phyloP scores from a whole-genome alignment of 2,797 vertebrate genomes.

The Macroramphosus scolopax region DNA sequence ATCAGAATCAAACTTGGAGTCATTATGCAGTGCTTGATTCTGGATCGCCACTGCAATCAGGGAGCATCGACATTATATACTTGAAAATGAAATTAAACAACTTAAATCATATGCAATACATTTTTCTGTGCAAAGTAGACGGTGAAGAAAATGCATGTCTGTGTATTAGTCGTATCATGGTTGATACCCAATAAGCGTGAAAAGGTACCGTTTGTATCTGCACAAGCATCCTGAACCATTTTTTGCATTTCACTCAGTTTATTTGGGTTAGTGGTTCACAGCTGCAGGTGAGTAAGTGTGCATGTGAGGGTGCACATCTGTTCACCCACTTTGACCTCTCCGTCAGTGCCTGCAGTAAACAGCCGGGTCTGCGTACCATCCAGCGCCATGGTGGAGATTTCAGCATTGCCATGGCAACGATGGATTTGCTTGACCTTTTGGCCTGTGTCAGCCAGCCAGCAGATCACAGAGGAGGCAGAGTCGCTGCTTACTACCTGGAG shows the following conservation, averaged over 20 bases:
- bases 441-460: slow-evolving; percentile 83
- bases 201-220: no score
- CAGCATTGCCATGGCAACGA: slow-evolving; percentile 82
- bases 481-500: slow-evolving; percentile 81
- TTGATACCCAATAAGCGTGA: no score
- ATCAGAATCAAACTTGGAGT: slow-evolving; percentile 13
- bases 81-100: no score
- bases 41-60: no score
- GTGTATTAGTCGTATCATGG: no score
- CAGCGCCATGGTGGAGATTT: slow-evolving; percentile 80
- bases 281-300: slow-evolving; percentile 2
- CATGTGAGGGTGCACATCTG: slow-evolving; percentile 1
- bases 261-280: slow-evolving; percentile 3
- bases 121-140: no score
- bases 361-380: slow-evolving; percentile 74
- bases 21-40: slow-evolving; percentile 17
- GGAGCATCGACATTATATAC: no score
- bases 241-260: slow-evolving; percentile 9
- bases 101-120: no score
- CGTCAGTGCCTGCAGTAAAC: slow-evolving; percentile 79
- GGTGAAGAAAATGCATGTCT: no score
- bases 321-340: slow-evolving; percentile 73
- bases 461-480: slow-evolving; percentile 78
- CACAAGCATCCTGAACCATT: background rate
- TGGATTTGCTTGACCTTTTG: slow-evolving; percentile 84